Base-by-base conservation (phyloP, 2,888 invertebrate species). In the Drosophila parthenogenetica region DNA sequence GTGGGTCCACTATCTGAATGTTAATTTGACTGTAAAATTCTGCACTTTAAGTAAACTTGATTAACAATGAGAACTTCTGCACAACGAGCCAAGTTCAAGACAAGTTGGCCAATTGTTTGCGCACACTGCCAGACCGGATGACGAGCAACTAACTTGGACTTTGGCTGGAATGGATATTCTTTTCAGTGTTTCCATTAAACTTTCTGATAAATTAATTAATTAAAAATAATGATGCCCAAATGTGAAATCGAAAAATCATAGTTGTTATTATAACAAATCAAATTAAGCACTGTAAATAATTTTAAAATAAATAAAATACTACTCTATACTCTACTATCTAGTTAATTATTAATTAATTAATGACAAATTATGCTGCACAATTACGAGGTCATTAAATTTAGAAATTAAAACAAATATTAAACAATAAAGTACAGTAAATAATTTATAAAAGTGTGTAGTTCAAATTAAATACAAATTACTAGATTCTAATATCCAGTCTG, bases 41-140 rank as follows among this genome's bases (percentile, higher is more conserved):
- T 76, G 49, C 55, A 64, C 65, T 73, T 51, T 46, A 70, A 73
- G 82, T 76, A 65, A 73, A 82, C 82, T 82, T 79, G 67, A 77
- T 73, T 73, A 82, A 79, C 82, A 79, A 79, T 79, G 42, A 25
- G 82, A 79, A 35, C 82, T 81, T 65, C 55, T 35, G 40, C 49
- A 65, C 75, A 79, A 51, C 37, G 45, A 57, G 57, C 76, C 64
- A 81, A 71, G 57, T 62, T 64, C 64, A 70, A 63, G 61, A 61
- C 59, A 79, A 79, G 77, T 79, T 76, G 58, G 51, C 63, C 79
- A 65, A 82, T 79, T 82, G 70, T 73, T 82, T 76, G 65, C 70
- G 46, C 48, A 45, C 53, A 62, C 57, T 32, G 46, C n/a, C 51
- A 19, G 40, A 14, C 25, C 42, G 42, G 16, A 46, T 60, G 51